Evolutionary conservation across 1,140 invertebrate species (phyloP).

Genomic region (Pogonomyrmex barbatus): DNA sequence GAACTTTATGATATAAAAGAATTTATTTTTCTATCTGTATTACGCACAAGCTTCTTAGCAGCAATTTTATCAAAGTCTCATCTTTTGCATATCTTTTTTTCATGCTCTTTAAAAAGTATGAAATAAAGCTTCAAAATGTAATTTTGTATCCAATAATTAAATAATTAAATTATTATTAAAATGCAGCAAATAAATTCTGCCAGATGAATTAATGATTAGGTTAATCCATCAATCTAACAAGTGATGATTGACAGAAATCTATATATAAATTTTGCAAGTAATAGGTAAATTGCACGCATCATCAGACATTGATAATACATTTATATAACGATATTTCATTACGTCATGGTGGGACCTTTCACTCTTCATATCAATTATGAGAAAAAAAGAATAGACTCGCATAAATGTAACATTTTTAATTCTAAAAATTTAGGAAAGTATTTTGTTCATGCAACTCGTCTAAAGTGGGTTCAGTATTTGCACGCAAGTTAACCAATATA

Average conservation of each 20-base stretch:
- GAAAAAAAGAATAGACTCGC: not conserved
- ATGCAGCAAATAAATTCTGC: not conserved
- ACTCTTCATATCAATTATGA: not conserved
- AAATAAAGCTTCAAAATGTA: not conserved
- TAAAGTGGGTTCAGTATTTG: not conserved
- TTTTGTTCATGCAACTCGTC: not conserved
- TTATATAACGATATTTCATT: not conserved
- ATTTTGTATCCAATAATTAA: not conserved
- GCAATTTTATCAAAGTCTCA: not conserved
- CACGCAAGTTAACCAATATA: too few species aligned
- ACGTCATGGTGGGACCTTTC: not conserved
- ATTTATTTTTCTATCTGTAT: not conserved
- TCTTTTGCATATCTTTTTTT: not conserved
- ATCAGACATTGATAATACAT: not conserved
- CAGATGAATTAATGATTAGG: not conserved
- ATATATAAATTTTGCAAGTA: conserved; percentile 3
- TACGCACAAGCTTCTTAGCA: not conserved
- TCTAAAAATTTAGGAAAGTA: too few species aligned
- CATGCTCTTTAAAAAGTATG: not conserved
- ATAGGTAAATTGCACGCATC: not conserved
- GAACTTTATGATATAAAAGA: not conserved
- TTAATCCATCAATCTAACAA: not conserved
- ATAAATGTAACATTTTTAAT: too few species aligned
- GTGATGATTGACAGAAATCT: too few species aligned
- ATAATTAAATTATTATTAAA: not conserved